phyloP scores from a whole-genome alignment of 2,797 vertebrate genomes.

The Melanotaenia maccullochi region DNA sequence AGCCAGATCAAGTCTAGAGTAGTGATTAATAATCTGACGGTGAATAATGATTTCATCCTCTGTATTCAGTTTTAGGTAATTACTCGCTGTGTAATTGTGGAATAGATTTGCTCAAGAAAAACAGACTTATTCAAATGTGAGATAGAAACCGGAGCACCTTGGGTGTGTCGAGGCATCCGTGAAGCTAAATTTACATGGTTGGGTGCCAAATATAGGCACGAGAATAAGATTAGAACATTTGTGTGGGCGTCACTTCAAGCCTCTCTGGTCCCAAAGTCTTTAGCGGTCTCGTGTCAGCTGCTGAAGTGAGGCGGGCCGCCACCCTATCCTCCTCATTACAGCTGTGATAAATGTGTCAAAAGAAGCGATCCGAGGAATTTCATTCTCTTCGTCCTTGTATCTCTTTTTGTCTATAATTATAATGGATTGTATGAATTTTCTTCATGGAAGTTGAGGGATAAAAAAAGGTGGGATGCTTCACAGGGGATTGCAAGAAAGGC shows the following conservation, averaged over 20 bases:
- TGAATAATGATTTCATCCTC: conserved; percentile 81
- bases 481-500: conserved; percentile 23
- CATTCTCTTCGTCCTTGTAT: conserved; percentile 61
- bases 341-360: conserved; percentile 68
- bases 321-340: conserved; percentile 49
- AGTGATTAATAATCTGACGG: conserved; percentile 84
- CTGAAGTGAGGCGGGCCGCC: conserved; percentile 41
- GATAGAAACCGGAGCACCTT: conserved; percentile 60
- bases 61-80: conserved; percentile 81
- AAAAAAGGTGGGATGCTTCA: conserved; percentile 31
- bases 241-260: conserved; percentile 62
- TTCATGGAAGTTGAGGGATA: conserved; percentile 39
- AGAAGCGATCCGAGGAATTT: conserved; percentile 52
- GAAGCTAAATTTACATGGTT: conserved; percentile 70
- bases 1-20: conserved; percentile 78
- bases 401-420: conserved; percentile 60
- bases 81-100: conserved; percentile 81
- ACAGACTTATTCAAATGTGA: conserved; percentile 77
- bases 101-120: conserved; percentile 78
- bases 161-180: conserved; percentile 73
- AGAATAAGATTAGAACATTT: conserved; percentile 73
- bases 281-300: conserved; percentile 37
- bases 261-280: conserved; percentile 44
- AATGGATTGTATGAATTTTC: conserved; percentile 62
- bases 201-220: conserved; percentile 70